phyloP scores from a whole-genome alignment of 2,113 vertebrate genomes.

The Cyanistes caeruleus region DNA sequence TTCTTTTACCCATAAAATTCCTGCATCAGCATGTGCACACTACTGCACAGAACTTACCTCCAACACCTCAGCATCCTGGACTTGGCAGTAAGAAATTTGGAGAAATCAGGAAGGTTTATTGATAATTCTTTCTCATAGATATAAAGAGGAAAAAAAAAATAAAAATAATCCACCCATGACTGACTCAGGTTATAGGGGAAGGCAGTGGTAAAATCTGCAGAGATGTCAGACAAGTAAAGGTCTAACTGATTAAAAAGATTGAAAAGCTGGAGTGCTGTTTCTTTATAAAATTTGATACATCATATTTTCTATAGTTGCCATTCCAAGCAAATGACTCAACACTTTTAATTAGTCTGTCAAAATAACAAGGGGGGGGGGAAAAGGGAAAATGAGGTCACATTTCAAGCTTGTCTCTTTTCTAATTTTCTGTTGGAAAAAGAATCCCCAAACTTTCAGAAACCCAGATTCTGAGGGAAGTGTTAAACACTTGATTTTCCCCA shows the following conservation, averaged over 20 bases:
- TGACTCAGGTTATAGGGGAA: neutral
- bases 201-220: neutral
- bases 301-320: neutral
- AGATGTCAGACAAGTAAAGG: neutral
- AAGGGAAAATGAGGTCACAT: neutral
- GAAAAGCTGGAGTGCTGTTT: neutral
- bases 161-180: neutral
- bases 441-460: neutral
- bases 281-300: neutral
- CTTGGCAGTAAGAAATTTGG: neutral
- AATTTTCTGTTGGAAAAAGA: neutral
- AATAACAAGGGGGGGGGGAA: neutral
- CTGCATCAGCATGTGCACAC: neutral
- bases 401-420: neutral
- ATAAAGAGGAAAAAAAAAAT: neutral
- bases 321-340: constrained; percentile 32
- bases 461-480: neutral
- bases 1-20: neutral
- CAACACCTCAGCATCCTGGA: neutral
- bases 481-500: neutral
- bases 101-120: neutral
- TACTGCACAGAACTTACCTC: constrained; percentile 19
- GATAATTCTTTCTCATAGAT: neutral
- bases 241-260: neutral
- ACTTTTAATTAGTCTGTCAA: constrained; percentile 34